Evolutionary conservation across 2,113 vertebrate species (phyloP).

Genomic region (Diglossa brunneiventris): DNA sequence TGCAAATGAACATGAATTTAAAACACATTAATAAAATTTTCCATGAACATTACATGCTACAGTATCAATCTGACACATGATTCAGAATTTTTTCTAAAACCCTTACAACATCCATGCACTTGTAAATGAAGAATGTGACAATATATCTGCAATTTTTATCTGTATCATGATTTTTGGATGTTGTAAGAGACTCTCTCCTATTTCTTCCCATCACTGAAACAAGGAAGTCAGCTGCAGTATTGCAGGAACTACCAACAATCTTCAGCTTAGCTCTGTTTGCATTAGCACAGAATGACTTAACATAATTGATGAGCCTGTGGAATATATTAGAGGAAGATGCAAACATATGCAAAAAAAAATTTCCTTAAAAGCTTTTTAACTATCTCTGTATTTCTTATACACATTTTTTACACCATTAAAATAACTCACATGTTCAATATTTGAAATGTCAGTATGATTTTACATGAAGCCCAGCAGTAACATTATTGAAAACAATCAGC

Average conservation of each 20-base stretch:
- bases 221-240: background rate
- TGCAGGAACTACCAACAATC: background rate
- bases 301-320: background rate
- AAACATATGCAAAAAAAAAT: background rate
- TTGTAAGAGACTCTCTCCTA: background rate
- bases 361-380: background rate
- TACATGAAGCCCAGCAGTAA: background rate
- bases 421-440: background rate
- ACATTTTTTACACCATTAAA: background rate
- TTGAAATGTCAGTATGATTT: background rate
- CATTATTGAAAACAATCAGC: background rate
- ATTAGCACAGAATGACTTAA: background rate
- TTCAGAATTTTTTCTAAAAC: background rate
- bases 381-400: background rate
- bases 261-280: background rate
- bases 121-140: background rate
- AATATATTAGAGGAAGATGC: background rate
- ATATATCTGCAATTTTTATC: background rate
- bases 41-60: background rate
- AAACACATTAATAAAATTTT: background rate
- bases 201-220: background rate
- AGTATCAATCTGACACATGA: background rate
- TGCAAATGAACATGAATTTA: background rate
- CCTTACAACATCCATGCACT: background rate
- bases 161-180: background rate